phyloP scores from a whole-genome alignment of 2,113 vertebrate genomes.

The Neoarius graeffei region DNA sequence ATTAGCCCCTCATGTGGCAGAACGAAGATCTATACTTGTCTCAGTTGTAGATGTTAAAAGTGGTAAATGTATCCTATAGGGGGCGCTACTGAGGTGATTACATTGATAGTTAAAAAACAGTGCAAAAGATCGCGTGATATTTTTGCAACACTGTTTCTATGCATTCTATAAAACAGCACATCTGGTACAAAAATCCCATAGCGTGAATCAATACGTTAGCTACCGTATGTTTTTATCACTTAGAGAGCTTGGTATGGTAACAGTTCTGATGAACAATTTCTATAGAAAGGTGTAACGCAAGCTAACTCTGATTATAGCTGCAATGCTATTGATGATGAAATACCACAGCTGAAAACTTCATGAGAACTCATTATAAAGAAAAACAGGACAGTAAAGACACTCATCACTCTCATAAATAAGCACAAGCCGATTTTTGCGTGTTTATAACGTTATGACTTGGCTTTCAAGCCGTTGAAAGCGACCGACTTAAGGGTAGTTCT shows the following conservation, averaged over 20 bases:
- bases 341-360: not conserved
- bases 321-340: not conserved
- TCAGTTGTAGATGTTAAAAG: too few species aligned
- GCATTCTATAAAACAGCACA: too few species aligned
- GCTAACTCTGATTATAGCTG: not conserved
- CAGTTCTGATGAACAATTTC: not conserved
- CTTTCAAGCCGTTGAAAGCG: not conserved
- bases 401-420: not conserved
- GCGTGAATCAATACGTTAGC: not conserved
- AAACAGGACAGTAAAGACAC: not conserved
- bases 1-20: constrained; percentile 28
- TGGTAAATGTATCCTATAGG: too few species aligned
- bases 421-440: not conserved
- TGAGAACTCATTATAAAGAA: not conserved
- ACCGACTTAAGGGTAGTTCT: not conserved
- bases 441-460: not conserved
- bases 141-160: too few species aligned
- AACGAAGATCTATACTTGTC: too few species aligned
- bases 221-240: not conserved
- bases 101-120: too few species aligned
- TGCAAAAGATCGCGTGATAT: too few species aligned
- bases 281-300: not conserved
- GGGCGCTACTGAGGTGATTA: too few species aligned
- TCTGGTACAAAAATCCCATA: too few species aligned
- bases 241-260: not conserved